Conservation (phyloP, 2,888 invertebrate species). For the Trissonchulus latispiculum region DNA sequence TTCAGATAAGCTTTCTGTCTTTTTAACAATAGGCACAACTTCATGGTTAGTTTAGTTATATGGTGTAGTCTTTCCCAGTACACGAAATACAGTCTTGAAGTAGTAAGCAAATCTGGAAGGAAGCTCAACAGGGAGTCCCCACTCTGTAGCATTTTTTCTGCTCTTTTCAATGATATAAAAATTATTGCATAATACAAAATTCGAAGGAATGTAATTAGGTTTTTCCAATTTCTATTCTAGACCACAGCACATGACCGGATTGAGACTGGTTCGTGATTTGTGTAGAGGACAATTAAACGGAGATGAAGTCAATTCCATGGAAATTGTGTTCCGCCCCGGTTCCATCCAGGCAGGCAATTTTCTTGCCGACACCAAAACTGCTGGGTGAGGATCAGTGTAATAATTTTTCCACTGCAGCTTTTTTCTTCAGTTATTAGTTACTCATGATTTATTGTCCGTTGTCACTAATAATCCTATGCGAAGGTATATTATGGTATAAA, state of each 20-base stretch:
- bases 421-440: no score
- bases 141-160: no score
- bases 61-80: not conserved
- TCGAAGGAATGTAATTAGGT: no score
- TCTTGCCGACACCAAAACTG: conserved; percentile 64
- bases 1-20: no score
- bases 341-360: conserved; percentile 55
- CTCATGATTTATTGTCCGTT: no score
- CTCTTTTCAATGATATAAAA: no score
- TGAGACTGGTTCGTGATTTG: conserved; percentile 63
- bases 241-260: conserved; percentile 53
- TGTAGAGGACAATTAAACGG: conserved; percentile 63
- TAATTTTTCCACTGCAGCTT: no score
- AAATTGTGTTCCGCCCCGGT: conserved; percentile 62
- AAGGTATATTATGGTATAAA: no score
- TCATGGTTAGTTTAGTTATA: not conserved
- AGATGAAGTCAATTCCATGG: conserved; percentile 61
- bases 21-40: not conserved
- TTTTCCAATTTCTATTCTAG: conserved; percentile 35
- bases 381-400: no score
- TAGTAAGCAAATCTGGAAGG: not conserved
- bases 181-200: no score
- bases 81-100: no score
- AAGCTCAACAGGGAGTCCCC: not conserved
- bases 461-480: no score